Conservation (phyloP, 64 coral and sea anemone genomes). For the Hydrozoanthus tunicans region DNA sequence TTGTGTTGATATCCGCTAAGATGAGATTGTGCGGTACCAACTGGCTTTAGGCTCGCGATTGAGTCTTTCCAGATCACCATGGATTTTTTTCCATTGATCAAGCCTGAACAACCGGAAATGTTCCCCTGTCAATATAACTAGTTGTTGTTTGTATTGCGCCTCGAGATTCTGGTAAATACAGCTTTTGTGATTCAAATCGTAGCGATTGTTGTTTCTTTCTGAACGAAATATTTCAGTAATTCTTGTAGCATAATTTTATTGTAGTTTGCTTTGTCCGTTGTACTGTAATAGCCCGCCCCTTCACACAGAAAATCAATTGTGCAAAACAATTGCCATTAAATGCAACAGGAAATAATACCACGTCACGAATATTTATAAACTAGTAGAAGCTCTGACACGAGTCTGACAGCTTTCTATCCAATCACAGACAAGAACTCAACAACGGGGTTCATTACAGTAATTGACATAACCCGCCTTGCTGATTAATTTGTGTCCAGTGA, state of each 20-base stretch:
- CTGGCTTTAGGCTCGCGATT: background rate
- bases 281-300: conserved; percentile 39
- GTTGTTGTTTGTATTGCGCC: conserved; percentile 56
- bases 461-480: conserved; percentile 60
- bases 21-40: background rate
- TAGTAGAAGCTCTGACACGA: conserved; percentile 41
- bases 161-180: conserved; percentile 58
- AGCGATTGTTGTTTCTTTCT: conserved; percentile 40
- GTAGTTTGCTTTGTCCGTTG: conserved; percentile 31
- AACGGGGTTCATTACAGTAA: conserved; percentile 54
- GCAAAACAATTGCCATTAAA: conserved; percentile 50
- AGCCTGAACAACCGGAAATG: conserved; percentile 51
- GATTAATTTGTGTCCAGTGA: conserved; percentile 61
- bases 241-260: conserved; percentile 58
- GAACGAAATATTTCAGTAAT: conserved; percentile 46
- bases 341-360: conserved; percentile 44
- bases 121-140: conserved; percentile 51
- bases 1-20: background rate
- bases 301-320: conserved; percentile 62
- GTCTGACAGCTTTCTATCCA: conserved; percentile 41
- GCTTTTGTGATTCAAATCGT: conserved; percentile 59
- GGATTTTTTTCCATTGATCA: conserved; percentile 3
- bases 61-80: conserved; percentile 41
- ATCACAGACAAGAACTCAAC: conserved; percentile 14
- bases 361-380: conserved; percentile 66